These are phyloP conservation scores for Tadarida brasiliensis DNA, from an alignment of 2,797 vertebrate species.

Conservation along the genomic window DNA sequence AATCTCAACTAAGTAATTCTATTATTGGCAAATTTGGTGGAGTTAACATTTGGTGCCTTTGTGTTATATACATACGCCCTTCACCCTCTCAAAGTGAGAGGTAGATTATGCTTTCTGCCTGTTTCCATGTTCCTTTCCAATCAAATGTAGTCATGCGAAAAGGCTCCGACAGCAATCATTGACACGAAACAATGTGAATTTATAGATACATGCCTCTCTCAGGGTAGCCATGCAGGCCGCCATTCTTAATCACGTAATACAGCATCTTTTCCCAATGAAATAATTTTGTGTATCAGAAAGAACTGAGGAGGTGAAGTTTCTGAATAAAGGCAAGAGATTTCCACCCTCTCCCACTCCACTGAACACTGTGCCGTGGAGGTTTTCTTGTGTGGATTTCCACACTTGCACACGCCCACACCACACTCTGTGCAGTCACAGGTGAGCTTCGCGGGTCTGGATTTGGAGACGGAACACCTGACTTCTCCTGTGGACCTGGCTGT, in stretches of 20 bases:
- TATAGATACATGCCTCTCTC: not conserved
- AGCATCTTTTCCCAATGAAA: not conserved
- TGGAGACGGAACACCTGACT: not conserved
- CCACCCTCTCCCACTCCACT: not conserved
- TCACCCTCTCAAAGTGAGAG: not conserved
- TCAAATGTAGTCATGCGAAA: not conserved
- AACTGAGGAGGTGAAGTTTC: not conserved
- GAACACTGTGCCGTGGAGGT: fast-evolving
- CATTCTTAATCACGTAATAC: not conserved
- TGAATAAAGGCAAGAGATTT: not conserved
- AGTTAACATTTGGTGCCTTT: not conserved
- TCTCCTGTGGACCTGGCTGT: not conserved
- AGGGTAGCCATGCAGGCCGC: not conserved
- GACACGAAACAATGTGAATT: not conserved
- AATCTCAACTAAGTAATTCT: not conserved
- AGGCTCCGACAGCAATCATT: not conserved
- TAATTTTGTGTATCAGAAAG: not conserved
- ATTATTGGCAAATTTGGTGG: not conserved
- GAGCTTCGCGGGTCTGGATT: not conserved
- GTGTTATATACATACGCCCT: not conserved
- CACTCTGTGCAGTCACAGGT: not conserved
- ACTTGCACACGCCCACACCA: not conserved
- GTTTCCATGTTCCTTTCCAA: not conserved
- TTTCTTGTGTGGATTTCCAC: not conserved
- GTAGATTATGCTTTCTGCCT: not conserved